Evolutionary conservation across 2,888 invertebrate species (phyloP).

Genomic region (Cerastis rubricosa): DNA sequence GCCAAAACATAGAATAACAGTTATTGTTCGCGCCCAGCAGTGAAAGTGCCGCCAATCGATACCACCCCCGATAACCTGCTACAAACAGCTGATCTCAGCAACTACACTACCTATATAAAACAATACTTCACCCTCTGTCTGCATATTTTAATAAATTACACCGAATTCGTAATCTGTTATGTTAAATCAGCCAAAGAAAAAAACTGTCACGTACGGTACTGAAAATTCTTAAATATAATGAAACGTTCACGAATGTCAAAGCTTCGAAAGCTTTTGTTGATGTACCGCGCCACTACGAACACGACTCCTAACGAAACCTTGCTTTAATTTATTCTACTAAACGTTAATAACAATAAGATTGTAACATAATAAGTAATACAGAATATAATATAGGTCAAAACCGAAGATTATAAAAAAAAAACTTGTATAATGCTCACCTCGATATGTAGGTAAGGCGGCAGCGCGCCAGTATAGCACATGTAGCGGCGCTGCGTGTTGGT

Average conservation of each 20-base stretch:
- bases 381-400: conserved; percentile 52
- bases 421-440: conserved; percentile 70
- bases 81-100: conserved; percentile 81
- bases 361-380: conserved; percentile 29
- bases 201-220: conserved; percentile 20
- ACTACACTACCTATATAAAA: conserved; percentile 47
- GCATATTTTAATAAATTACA: conserved; percentile 24
- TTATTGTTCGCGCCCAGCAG: conserved; percentile 73
- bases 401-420: conserved; percentile 54
- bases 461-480: conserved; percentile 71
- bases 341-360: conserved; percentile 20
- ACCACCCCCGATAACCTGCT: conserved; percentile 74
- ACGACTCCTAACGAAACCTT: conserved; percentile 1
- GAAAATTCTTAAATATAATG: conserved; percentile 24
- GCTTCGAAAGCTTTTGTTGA: conserved; percentile 46
- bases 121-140: conserved; percentile 26
- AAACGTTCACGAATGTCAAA: conserved; percentile 29
- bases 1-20: conserved; percentile 82
- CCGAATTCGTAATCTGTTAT: neutral
- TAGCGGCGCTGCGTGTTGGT: conserved; percentile 71
- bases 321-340: conserved; percentile 20
- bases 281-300: conserved; percentile 32
- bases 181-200: neutral
- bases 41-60: conserved; percentile 85
- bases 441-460: conserved; percentile 70